Evolutionary conservation across 1,140 invertebrate species (phyloP).

Genomic region (Nymphalis io): DNA sequence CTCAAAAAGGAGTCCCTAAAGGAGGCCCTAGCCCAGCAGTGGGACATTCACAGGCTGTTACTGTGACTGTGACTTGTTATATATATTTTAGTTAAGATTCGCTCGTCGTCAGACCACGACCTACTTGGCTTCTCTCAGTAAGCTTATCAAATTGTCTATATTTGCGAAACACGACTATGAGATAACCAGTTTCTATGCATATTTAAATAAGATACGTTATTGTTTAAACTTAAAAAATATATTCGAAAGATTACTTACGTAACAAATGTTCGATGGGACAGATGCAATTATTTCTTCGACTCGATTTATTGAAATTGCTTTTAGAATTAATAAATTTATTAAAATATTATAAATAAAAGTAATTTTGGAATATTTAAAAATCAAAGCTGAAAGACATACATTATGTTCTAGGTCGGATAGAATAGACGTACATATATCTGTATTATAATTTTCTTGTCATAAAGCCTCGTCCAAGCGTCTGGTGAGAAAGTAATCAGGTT

Average conservation of each 20-base stretch:
- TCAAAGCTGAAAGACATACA: no score
- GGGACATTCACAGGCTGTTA: no score
- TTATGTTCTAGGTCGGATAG: no score
- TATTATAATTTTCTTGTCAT: neutral
- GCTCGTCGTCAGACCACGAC: neutral
- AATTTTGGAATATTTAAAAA: no score
- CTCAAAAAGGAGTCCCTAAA: no score
- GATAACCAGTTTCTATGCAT: constrained; percentile 13
- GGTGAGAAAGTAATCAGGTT: constrained; percentile 15
- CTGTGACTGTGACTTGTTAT: no score
- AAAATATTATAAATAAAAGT: no score
- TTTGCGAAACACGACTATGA: constrained; percentile 23
- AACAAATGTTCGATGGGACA: neutral
- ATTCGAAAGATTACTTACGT: neutral
- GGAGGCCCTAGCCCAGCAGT: no score
- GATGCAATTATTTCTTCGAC: neutral
- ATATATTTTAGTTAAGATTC: neutral
- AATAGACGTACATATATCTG: no score
- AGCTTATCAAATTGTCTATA: constrained; percentile 32
- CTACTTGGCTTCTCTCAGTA: neutral
- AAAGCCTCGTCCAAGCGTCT: neutral
- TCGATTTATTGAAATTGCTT: no score
- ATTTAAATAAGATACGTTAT: constrained; percentile 8
- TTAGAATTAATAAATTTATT: no score
- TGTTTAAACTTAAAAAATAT: constrained; percentile 2